Conservation (phyloP, 2,888 invertebrate species). For the Acronicta leporina region DNA sequence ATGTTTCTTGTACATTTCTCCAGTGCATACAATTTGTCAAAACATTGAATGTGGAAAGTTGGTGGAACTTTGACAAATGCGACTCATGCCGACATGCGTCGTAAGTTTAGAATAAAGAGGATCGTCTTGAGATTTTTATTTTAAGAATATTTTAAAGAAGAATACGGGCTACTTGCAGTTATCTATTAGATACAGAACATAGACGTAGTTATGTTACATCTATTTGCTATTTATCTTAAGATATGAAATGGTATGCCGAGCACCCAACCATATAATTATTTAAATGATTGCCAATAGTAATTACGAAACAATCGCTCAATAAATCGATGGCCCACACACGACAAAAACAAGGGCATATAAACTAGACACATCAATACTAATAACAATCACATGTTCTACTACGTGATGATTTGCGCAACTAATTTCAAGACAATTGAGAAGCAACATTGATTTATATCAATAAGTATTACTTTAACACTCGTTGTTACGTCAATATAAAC, state of each 20-base stretch:
- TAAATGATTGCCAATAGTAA: conserved; percentile 25
- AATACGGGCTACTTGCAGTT: background rate
- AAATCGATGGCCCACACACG: conserved; percentile 35
- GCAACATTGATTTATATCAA: conserved; percentile 30
- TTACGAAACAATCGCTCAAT: conserved; percentile 38
- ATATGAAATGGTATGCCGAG: background rate
- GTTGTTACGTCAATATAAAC: background rate
- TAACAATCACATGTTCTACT: conserved; percentile 32
- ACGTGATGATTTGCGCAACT: conserved; percentile 39
- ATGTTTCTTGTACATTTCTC: conserved; percentile 53
- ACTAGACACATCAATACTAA: conserved; percentile 24
- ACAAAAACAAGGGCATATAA: conserved; percentile 25
- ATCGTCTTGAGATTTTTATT: background rate
- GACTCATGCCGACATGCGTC: conserved; percentile 12
- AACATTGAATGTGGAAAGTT: conserved; percentile 46
- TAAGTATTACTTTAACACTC: conserved; percentile 6
- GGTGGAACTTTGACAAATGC: conserved; percentile 36
- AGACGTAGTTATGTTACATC: too few species aligned
- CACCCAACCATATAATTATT: conserved; percentile 27
- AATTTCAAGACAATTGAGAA: conserved; percentile 35
- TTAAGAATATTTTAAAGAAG: background rate
- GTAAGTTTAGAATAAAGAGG: background rate
- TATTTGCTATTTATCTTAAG: background rate
- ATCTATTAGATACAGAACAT: background rate
- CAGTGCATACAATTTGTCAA: conserved; percentile 65